These are phyloP conservation scores for Lepas anatifera DNA, from an alignment of 2,888 invertebrate genomes.

Conservation along the genomic window DNA sequence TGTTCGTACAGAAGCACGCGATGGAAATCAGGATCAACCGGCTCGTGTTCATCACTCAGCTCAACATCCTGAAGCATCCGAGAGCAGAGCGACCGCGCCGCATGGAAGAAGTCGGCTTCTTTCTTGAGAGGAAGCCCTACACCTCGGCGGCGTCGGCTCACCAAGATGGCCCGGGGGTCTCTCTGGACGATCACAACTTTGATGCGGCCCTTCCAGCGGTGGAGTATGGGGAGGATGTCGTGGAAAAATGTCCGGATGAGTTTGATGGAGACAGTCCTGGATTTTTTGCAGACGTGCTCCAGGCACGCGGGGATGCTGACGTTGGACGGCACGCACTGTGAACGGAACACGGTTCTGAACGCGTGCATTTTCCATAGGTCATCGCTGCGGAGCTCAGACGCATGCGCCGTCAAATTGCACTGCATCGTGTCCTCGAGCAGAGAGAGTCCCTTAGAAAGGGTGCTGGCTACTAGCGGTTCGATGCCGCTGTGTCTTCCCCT, in stretches of 20 bases:
- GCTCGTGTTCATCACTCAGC: slow-evolving; percentile 3
- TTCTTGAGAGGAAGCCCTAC: background rate
- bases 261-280: background rate
- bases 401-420: background rate
- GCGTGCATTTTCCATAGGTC: background rate
- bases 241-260: background rate
- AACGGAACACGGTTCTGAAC: background rate
- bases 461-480: background rate
- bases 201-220: background rate
- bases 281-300: background rate
- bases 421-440: background rate
- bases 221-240: background rate
- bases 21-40: background rate
- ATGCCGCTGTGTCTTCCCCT: background rate
- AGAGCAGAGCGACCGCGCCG: background rate
- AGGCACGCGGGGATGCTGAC: background rate
- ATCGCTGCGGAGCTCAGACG: background rate
- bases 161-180: background rate
- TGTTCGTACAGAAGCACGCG: background rate
- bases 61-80: background rate
- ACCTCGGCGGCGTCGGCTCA: background rate
- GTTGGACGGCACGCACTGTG: background rate
- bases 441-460: background rate
- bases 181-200: background rate
- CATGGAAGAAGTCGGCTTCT: background rate